These are phyloP conservation scores for Caenorhabditis parvicauda DNA, from an alignment of 2,888 invertebrate genomes.

Conservation along the genomic window DNA sequence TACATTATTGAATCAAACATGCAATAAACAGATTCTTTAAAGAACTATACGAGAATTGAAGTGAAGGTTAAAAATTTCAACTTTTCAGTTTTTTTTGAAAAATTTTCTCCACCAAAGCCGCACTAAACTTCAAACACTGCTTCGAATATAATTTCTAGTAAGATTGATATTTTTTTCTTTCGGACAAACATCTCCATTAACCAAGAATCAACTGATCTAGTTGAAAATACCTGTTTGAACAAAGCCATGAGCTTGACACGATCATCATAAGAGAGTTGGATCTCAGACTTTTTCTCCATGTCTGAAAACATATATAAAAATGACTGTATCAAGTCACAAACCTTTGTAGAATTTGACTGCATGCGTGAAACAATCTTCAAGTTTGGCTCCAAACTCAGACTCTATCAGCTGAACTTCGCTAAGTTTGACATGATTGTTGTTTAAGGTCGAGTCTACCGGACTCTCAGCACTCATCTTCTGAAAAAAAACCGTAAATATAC, in stretches of 20 bases:
- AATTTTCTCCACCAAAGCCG: background rate
- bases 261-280: constrained; percentile 49
- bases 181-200: background rate
- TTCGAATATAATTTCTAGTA: background rate
- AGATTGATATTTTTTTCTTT: background rate
- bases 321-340: constrained; percentile 62
- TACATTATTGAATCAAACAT: background rate
- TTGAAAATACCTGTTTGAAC: constrained; percentile 47
- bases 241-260: constrained; percentile 53
- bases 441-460: too few relatives aligned
- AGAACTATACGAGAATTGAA: background rate
- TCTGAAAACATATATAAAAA: constrained; percentile 28
- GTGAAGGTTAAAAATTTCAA: background rate
- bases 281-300: constrained; percentile 45
- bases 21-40: background rate
- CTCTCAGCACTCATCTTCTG: too few relatives aligned
- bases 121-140: background rate
- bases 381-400: constrained; percentile 64
- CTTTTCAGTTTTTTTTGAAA: constrained; percentile 3
- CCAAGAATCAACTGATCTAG: background rate
- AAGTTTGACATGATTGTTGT: constrained; percentile 36
- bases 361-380: constrained; percentile 81
- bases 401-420: constrained; percentile 39
- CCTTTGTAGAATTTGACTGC: constrained; percentile 91
- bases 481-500: too few relatives aligned